These are phyloP conservation scores for Lomographa bimaculata DNA, from an alignment of 2,888 invertebrate species.

Conservation along the genomic window DNA sequence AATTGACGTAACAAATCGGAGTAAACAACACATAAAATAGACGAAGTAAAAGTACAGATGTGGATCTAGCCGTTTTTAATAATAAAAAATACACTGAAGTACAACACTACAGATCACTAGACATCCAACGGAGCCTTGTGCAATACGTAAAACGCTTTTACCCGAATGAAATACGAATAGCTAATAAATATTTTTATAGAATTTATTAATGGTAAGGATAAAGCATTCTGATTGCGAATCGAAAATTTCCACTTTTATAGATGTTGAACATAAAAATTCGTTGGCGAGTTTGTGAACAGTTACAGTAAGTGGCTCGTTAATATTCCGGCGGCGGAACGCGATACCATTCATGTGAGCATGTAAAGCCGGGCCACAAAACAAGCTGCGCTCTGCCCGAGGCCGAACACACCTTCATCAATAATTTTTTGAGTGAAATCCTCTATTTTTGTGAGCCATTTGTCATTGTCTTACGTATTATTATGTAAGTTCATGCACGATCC, in stretches of 20 bases:
- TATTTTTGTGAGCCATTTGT: too few relatives aligned
- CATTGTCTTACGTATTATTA: too few relatives aligned
- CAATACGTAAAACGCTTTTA: conserved; percentile 29
- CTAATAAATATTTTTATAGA: conserved; percentile 30
- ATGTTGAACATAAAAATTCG: conserved; percentile 50
- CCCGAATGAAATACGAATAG: conserved; percentile 28
- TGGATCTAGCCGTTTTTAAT: too few relatives aligned
- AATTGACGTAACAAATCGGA: too few relatives aligned
- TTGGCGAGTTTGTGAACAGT: conserved; percentile 49
- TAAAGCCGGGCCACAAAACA: conserved; percentile 41
- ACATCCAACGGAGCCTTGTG: conserved; percentile 7
- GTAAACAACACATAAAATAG: too few relatives aligned
- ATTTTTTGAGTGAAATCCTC: too few relatives aligned
- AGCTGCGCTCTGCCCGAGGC: conserved; percentile 25
- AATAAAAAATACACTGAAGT: too few relatives aligned
- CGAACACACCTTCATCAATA: too few relatives aligned
- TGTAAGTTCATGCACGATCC: too few relatives aligned
- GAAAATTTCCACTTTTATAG: conserved; percentile 42
- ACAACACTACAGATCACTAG: not conserved
- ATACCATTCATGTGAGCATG: conserved; percentile 58
- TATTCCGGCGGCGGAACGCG: conserved; percentile 53
- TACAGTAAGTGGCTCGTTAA: conserved; percentile 61
- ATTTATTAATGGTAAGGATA: conserved; percentile 34
- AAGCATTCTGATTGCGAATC: conserved; percentile 42
- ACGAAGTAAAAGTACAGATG: too few relatives aligned